These are phyloP conservation scores for Euzetes globulus DNA, from an alignment of 2,888 invertebrate genomes.

Conservation along the genomic window DNA sequence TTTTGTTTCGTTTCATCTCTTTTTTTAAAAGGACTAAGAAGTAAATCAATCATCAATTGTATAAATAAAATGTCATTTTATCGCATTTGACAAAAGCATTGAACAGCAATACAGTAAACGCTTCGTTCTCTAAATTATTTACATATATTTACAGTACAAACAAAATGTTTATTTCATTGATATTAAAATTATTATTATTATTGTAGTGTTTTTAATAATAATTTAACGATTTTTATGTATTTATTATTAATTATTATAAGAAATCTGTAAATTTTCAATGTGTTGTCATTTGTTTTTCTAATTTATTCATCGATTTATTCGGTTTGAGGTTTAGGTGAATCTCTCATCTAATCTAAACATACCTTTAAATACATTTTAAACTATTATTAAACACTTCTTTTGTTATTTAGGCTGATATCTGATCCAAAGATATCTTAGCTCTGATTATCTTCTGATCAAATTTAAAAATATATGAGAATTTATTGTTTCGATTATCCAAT, in stretches of 20 bases:
- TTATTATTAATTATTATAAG: not conserved
- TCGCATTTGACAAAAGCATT: not conserved
- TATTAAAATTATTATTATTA: not conserved
- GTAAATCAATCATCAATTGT: not conserved
- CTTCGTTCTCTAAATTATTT: not conserved
- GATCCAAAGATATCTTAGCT: not conserved
- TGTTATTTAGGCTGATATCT: conserved; percentile 9
- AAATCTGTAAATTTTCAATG: not conserved
- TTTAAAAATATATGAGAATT: not conserved
- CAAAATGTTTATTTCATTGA: not conserved
- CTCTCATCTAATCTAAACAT: not conserved
- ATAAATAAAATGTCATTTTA: not conserved
- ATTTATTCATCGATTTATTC: not conserved
- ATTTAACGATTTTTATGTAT: not conserved
- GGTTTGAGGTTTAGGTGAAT: not conserved
- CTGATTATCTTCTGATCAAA: conserved; percentile 19
- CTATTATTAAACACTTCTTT: not conserved
- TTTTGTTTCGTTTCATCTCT: not conserved
- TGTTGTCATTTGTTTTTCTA: not conserved
- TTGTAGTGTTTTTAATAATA: not conserved
- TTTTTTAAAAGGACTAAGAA: not conserved
- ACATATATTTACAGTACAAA: not conserved
- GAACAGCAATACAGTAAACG: not conserved
- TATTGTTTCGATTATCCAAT: conserved; percentile 1
- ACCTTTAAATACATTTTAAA: not conserved